Evolutionary conservation across 2,888 invertebrate genomes (phyloP), one percentile per base, ranked within the genome.

Genomic region (Oscheius sp.): DNA sequence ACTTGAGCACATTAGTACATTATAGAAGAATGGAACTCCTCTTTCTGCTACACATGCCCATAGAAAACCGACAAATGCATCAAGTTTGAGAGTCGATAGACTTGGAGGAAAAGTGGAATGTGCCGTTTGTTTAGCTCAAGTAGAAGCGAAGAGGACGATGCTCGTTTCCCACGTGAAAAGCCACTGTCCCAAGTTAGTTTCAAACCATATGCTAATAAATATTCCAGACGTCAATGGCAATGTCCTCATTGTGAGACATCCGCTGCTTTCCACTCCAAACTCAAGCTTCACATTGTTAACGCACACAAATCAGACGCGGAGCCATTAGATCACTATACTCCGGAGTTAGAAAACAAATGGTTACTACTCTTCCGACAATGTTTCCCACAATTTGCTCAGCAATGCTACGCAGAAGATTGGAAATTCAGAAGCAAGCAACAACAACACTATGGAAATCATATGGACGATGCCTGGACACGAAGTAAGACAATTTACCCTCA

Each of bases 331-430:
- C 61, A 51, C 6, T 67, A 67, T 22, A 54, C 61, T 14, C 62
- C 67, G 26, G 54, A 62, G 9, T 38, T 67, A n/a, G 67, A 67
- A 24, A 67, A 67, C 33, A 61, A 67, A 26, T 67, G 67, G 67
- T 62, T 67, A 20, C 32, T 62, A 4, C 41, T 62, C 2, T 67
- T 67, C 61, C 61, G 67, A 50, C 61, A 61, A 45, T 67, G 61
- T 32, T 67, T 67, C 33, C 67, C 67, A 14, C 49, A 49, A 24
- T 67, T 41, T 50, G 50, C 67, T 4, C 50, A 62, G 44, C 67
- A 67, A 24, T 67, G 67, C 47, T 67, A 47, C 20, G 20, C n/a
- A 22, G 67, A 67, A 30, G 67, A 67, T n/a, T 67, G 67, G 67
- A 67, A 67, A 30, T 67, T 67, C 44, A 22, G 67, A 41, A 26